A percentile compares a stretch with the other conserved stretches of the same genome.
phyloP scores from a whole-genome alignment of 23 tunicate species.

The Oikopleura dioica region DNA sequence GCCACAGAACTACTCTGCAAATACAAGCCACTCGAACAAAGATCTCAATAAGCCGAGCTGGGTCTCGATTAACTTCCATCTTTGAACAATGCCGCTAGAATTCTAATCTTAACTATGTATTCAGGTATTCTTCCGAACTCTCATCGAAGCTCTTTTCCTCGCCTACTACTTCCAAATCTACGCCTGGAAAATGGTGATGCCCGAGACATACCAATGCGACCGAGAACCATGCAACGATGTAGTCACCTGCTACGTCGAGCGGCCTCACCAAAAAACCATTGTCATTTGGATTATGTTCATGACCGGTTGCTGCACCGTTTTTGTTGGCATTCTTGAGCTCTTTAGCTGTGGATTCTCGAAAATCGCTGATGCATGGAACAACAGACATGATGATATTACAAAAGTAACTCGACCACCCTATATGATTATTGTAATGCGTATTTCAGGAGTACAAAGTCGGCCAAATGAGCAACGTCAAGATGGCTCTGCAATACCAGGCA shows the following conservation, averaged over 20 bases:
- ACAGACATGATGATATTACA: slow-evolving; percentile 3
- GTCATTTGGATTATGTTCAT: slow-evolving; percentile 6
- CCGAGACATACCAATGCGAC: slow-evolving; percentile 15
- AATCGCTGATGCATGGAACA: not conserved
- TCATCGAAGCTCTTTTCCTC: not conserved
- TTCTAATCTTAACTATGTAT: not conserved
- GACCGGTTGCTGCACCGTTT: not conserved
- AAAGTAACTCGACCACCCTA: too few relatives aligned
- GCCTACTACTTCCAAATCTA: not conserved
- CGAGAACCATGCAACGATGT: not conserved
- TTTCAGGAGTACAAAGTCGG: too few relatives aligned
- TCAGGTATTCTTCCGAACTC: slow-evolving; percentile 3
- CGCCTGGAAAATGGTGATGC: slow-evolving; percentile 23
- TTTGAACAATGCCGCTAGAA: not conserved
- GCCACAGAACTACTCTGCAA: too few relatives aligned
- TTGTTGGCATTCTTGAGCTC: not conserved
- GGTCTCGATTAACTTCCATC: not conserved
- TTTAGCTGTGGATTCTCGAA: not conserved
- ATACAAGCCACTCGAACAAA: too few relatives aligned
- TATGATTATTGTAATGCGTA: too few relatives aligned
- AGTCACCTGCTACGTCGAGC: slow-evolving; percentile 1
- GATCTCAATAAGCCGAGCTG: not conserved
- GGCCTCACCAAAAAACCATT: not conserved
- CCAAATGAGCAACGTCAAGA: too few relatives aligned
- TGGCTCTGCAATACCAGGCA: too few relatives aligned